Evolutionary conservation across 2,888 invertebrate genomes (phyloP).

Genomic region (Pollenia angustigena): DNA sequence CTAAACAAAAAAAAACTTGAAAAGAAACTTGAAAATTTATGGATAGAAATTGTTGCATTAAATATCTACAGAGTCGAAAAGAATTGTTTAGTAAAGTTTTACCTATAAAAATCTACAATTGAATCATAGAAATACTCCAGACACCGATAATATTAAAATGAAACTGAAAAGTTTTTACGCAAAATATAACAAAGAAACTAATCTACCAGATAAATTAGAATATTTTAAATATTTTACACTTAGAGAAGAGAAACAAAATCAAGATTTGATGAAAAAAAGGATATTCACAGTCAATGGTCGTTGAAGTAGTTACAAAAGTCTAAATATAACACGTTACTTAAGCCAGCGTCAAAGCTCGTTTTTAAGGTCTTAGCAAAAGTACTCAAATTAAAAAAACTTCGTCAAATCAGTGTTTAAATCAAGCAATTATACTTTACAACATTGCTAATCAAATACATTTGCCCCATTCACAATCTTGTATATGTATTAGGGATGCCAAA

Average conservation of each 20-base stretch:
- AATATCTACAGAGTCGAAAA: background rate
- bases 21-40: slow-evolving; percentile 68
- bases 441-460: too few relatives aligned
- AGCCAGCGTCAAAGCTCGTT: too few relatives aligned
- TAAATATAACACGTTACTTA: too few relatives aligned
- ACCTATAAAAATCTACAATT: slow-evolving; percentile 46
- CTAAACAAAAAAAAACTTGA: slow-evolving; percentile 36
- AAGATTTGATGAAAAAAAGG: background rate
- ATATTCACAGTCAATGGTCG: too few relatives aligned
- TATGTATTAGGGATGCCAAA: too few relatives aligned
- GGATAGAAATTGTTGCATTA: slow-evolving; percentile 65
- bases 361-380: too few relatives aligned
- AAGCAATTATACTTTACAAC: too few relatives aligned
- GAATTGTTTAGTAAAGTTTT: background rate
- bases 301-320: too few relatives aligned
- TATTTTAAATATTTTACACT: slow-evolving; percentile 4
- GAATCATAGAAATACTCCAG: slow-evolving; percentile 38
- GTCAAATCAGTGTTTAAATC: too few relatives aligned
- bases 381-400: too few relatives aligned
- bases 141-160: slow-evolving; percentile 45
- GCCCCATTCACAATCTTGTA: too few relatives aligned
- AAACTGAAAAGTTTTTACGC: slow-evolving; percentile 38
- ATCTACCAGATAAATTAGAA: slow-evolving; percentile 1
- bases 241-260: slow-evolving; percentile 22
- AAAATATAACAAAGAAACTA: slow-evolving; percentile 27